phyloP scores from a whole-genome alignment of 2,888 invertebrate species.

The Holacanthella duospinosa region DNA sequence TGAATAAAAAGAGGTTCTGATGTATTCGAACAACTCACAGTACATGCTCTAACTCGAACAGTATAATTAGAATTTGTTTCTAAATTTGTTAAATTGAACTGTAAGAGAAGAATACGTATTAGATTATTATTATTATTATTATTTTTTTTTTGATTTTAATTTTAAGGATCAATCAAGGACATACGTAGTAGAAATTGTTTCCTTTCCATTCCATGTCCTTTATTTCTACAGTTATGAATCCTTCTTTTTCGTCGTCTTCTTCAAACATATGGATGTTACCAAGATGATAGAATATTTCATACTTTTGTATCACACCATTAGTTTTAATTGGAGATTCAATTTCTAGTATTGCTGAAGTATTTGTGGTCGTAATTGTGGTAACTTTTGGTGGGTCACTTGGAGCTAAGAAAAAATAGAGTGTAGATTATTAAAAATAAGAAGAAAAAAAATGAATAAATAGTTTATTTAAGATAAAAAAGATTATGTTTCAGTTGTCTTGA shows the following conservation, averaged over 20 bases:
- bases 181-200: constrained; percentile 13
- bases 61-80: constrained; percentile 57
- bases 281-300: constrained; percentile 51
- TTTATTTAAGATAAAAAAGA: no score
- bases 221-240: background rate
- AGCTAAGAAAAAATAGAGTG: constrained; percentile 42
- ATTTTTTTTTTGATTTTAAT: no score
- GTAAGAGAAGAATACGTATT: background rate
- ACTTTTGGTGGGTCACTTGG: constrained; percentile 50
- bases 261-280: no score
- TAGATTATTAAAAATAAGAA: background rate
- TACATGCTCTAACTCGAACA: constrained; percentile 61
- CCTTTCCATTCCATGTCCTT: background rate
- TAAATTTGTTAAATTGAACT: constrained; percentile 43
- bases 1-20: constrained; percentile 47
- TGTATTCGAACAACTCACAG: constrained; percentile 53
- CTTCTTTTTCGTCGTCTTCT: constrained; percentile 29
- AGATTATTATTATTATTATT: background rate
- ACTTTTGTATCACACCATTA: constrained; percentile 64
- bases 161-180: background rate
- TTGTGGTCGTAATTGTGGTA: constrained; percentile 50
- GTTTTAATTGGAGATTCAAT: constrained; percentile 59
- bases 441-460: background rate
- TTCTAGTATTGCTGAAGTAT: constrained; percentile 52
- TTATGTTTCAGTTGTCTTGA: background rate